Base-by-base conservation (phyloP, 2,113 vertebrate species). In the Corythoichthys haematopterus region DNA sequence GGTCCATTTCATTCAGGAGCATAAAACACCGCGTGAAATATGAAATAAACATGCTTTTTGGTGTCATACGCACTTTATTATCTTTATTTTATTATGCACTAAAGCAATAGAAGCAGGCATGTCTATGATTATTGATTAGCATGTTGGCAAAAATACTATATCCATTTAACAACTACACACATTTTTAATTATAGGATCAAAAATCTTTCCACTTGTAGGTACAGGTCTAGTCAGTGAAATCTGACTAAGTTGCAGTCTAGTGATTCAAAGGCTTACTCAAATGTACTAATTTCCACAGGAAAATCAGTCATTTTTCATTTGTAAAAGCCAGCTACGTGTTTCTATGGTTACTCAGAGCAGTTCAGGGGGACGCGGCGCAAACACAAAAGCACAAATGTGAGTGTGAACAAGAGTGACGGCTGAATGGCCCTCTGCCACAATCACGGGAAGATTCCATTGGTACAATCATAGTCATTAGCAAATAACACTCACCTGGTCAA, bases 401-500 rank as follows among this genome's bases (percentile, higher is more conserved):
- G 68, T 75, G 52, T 65, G 76, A 53, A 73, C 69, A 61, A 75
- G 65, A 69, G 68, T 68, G 47, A 58, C 68, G 66, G 68, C 80
- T 78, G 69, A 82, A 80, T 65, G 80, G 77, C 37, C 75, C 63
- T 43, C 79, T 71, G 65, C 72, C 70, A 73, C 85, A 85, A 88
- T 84, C 87, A 87, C 78, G 78, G 80, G 77, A 84, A 79, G 81
- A 88, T 82, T 80, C 84, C 84, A 78, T 72, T 38, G 71, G 65
- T 79, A 74, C 70, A 72, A 88, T 85, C 84, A 88, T 81, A 83
- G 85, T 88, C 83, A 89, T 90, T 88, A 86, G 70, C 8, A 72
- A 57, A 52, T 78, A 71, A 79, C 76, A 70, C 76, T 90, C 86
- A 90, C 88, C 88, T 90, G 84, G 87, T 80, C 87, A 84, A 84